Evolutionary conservation across 2,113 vertebrate genomes (phyloP).

Genomic region (Camelus dromedarius): DNA sequence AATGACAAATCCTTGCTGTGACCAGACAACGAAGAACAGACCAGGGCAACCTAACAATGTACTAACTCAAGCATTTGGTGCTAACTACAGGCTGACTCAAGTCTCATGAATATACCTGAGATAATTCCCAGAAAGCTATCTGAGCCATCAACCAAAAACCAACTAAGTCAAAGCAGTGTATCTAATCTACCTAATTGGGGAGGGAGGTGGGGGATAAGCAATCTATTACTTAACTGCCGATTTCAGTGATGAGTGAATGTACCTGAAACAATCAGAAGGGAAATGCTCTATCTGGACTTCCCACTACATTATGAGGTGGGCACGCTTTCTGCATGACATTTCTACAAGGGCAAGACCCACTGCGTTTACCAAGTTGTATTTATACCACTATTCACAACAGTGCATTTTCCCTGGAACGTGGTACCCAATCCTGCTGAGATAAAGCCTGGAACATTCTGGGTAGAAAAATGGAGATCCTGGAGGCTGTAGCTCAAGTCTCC

Average conservation of each 20-base stretch:
- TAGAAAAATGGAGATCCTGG: neutral
- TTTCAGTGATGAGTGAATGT: too few relatives aligned
- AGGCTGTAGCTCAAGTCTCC: neutral
- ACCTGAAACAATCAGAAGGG: neutral
- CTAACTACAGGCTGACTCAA: neutral
- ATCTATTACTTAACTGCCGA: neutral
- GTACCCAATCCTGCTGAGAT: neutral
- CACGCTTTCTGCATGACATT: neutral
- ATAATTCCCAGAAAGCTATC: neutral
- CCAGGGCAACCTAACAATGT: neutral
- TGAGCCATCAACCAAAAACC: neutral
- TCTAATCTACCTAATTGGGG: neutral
- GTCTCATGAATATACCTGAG: neutral
- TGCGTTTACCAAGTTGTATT: neutral
- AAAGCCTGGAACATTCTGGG: neutral
- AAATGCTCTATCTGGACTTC: neutral
- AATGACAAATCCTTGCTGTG: too few relatives aligned
- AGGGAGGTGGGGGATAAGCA: neutral
- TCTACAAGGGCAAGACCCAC: neutral
- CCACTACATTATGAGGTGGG: rapidly evolving
- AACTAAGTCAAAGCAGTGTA: neutral
- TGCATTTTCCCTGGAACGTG: neutral
- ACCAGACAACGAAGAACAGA: neutral
- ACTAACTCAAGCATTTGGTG: neutral
- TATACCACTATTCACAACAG: neutral